Evolutionary conservation across 2,113 vertebrate species (phyloP).

Genomic region (Scolopax mira): DNA sequence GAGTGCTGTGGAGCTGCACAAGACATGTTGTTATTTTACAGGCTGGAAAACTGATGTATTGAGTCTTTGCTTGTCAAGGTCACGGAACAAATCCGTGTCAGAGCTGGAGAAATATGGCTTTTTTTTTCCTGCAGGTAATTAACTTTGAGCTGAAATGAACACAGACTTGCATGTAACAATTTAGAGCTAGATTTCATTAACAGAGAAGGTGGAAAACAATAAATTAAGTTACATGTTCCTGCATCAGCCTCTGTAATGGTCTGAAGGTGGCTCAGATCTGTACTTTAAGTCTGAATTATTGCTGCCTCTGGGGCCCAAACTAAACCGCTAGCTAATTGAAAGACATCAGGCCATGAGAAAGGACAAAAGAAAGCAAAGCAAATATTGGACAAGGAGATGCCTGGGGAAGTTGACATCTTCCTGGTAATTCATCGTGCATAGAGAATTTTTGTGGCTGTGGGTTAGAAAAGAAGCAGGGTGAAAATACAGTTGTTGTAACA

Average conservation of each 20-base stretch:
- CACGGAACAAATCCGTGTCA: not conserved
- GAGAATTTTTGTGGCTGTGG: not conserved
- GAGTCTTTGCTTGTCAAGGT: constrained; percentile 44
- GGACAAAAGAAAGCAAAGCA: not conserved
- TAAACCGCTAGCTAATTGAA: not conserved
- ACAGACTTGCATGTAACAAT: fast-evolving
- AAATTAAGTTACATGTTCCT: not conserved
- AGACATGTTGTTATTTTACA: constrained; percentile 10
- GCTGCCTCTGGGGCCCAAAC: not conserved
- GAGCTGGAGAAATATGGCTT: not conserved
- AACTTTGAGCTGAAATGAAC: not conserved
- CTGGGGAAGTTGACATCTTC: not conserved
- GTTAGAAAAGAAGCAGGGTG: not conserved
- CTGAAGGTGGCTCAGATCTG: not conserved
- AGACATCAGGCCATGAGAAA: not conserved
- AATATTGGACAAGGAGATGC: not conserved
- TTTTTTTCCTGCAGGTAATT: not conserved
- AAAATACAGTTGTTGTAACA: not conserved
- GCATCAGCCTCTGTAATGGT: not conserved
- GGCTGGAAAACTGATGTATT: not conserved
- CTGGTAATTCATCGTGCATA: not conserved
- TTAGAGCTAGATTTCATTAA: not conserved
- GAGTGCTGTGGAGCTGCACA: not conserved
- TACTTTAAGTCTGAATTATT: not conserved
- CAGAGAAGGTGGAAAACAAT: not conserved